Percentiles rank a stretch among this genome's conserved stretches.
Conservation (phyloP, 2,797 vertebrate species). For the Ctenosaura bakeri region DNA sequence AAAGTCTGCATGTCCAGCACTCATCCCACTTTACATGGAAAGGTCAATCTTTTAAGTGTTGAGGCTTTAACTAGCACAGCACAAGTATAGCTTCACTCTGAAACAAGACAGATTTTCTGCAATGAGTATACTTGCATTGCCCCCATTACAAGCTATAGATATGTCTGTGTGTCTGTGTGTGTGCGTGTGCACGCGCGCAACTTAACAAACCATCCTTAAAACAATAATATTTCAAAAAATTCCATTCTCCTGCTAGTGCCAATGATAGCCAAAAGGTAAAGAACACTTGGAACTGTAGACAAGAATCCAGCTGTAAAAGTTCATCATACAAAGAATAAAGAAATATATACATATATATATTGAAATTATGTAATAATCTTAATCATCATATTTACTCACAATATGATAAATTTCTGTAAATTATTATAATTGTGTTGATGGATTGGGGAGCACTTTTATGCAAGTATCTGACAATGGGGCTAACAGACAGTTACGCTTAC, state of each 20-base stretch:
- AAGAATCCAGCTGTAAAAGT: neutral
- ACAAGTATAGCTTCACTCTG: neutral
- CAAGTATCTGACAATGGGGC: conserved; percentile 64
- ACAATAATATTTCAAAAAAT: conserved; percentile 1
- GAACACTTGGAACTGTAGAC: conserved; percentile 32
- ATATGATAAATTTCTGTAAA: conserved; percentile 58
- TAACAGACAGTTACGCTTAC: conserved; percentile 71
- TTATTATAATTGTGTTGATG: conserved; percentile 52
- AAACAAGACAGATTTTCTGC: neutral
- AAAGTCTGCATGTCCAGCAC: neutral
- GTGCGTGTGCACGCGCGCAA: too few relatives aligned
- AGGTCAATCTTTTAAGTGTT: neutral
- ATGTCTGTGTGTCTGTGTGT: too few relatives aligned
- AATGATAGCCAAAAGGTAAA: neutral
- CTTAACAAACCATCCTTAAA: conserved; percentile 27
- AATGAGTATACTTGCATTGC: neutral
- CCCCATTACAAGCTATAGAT: neutral
- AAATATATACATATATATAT: neutral
- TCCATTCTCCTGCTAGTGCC: conserved; percentile 2
- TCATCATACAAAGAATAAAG: conserved; percentile 22
- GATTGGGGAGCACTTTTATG: conserved; percentile 45
- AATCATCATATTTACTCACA: conserved; percentile 34
- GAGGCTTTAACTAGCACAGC: neutral
- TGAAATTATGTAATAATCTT: conserved; percentile 40
- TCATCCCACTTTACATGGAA: neutral